phyloP scores from a whole-genome alignment of 1,140 invertebrate species.

The Drosophila tropicalis region DNA sequence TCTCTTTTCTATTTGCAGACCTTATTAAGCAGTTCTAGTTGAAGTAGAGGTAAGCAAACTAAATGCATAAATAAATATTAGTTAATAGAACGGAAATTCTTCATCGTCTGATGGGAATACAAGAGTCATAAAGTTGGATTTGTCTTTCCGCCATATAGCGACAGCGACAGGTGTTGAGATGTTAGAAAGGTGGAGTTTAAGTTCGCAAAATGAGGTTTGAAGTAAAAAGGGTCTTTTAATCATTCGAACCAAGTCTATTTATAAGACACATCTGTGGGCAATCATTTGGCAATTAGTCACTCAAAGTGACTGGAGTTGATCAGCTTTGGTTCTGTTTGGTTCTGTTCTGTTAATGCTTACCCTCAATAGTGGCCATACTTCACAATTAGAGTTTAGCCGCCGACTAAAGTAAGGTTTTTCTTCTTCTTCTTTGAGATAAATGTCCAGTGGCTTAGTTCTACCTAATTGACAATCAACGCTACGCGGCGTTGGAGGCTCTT shows the following conservation, averaged over 20 bases:
- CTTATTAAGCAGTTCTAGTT: neutral
- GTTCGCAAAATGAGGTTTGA: neutral
- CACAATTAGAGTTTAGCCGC: slow-evolving; percentile 45
- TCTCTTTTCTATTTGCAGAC: slow-evolving; percentile 1
- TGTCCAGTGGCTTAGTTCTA: slow-evolving; percentile 44
- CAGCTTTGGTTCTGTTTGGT: neutral
- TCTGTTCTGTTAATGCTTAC: slow-evolving; percentile 38
- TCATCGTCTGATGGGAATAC: too few relatives aligned
- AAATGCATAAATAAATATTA: neutral
- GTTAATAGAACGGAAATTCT: slow-evolving; percentile 8
- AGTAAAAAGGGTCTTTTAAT: neutral
- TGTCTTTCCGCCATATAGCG: neutral
- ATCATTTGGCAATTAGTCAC: slow-evolving; percentile 73
- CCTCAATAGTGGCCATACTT: slow-evolving; percentile 39
- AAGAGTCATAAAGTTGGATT: neutral
- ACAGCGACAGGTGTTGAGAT: slow-evolving; percentile 1
- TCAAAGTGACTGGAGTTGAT: slow-evolving; percentile 47
- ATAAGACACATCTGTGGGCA: slow-evolving; percentile 58
- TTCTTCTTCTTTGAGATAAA: neutral
- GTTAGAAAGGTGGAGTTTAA: neutral
- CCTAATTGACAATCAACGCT: slow-evolving; percentile 71
- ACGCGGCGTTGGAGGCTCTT: slow-evolving; percentile 43
- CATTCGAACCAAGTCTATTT: slow-evolving; percentile 49
- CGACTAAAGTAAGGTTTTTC: neutral
- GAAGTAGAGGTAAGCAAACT: neutral